These are phyloP conservation scores for Ypsolopha sequella DNA, from an alignment of 2,888 invertebrate genomes.

Conservation along the genomic window DNA sequence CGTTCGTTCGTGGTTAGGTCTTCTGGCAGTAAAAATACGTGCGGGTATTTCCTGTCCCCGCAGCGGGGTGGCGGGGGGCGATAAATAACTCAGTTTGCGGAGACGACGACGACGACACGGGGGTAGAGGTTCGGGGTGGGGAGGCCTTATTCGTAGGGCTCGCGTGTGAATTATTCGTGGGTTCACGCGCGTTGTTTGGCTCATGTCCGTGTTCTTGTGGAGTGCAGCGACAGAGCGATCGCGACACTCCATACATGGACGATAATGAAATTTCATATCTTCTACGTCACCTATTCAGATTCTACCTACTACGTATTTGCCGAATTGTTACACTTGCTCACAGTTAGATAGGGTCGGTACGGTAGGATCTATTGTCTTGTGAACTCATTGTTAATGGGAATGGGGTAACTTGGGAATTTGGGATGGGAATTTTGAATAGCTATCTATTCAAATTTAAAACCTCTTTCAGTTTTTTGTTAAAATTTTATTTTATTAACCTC, in stretches of 20 bases:
- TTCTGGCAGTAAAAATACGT: conserved; percentile 62
- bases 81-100: conserved; percentile 66
- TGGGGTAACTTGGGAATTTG: background rate
- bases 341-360: conserved; percentile 14
- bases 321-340: conserved; percentile 47
- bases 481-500: background rate
- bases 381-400: conserved; percentile 1
- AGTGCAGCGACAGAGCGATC: conserved; percentile 22
- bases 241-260: too few species aligned
- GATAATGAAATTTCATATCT: conserved; percentile 68
- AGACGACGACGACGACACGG: conserved; percentile 10
- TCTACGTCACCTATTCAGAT: conserved; percentile 29
- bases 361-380: background rate
- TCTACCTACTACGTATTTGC: conserved; percentile 20
- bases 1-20: conserved; percentile 20
- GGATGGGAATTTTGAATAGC: too few species aligned
- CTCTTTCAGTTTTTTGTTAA: background rate
- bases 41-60: conserved; percentile 62
- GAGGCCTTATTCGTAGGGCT: conserved; percentile 65
- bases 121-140: conserved; percentile 20
- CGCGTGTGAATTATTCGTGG: conserved; percentile 70
- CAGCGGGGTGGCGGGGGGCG: conserved; percentile 39
- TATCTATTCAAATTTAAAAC: background rate
- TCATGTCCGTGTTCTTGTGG: conserved; percentile 36
- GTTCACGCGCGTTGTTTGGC: conserved; percentile 66